These are phyloP conservation scores for Carcinoscorpius rotundicauda DNA, from an alignment of 1,140 invertebrate genomes.

Conservation along the genomic window DNA sequence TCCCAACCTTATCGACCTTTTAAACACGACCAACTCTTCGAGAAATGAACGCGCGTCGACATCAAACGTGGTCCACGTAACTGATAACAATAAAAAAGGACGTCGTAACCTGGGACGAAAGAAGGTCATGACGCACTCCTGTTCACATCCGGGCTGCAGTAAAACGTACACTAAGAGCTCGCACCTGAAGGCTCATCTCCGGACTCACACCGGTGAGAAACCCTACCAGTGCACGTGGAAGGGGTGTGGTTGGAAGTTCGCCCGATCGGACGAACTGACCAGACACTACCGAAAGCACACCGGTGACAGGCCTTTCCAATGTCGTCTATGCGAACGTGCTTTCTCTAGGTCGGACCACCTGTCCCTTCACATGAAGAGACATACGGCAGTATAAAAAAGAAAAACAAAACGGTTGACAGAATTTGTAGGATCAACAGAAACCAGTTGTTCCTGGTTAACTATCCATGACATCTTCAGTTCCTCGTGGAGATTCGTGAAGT, in stretches of 20 bases:
- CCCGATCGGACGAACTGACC: conserved; percentile 43
- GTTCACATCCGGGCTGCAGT: conserved; percentile 47
- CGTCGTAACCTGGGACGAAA: conserved; percentile 35
- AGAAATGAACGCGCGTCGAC: too few species aligned
- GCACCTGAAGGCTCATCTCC: conserved; percentile 51
- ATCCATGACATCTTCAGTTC: too few species aligned
- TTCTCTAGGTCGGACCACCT: conserved; percentile 40
- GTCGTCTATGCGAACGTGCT: conserved; percentile 32
- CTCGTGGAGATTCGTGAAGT: too few species aligned
- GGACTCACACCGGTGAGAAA: conserved; percentile 50
- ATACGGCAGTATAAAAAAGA: conserved; percentile 16
- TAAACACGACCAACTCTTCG: too few species aligned
- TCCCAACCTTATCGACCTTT: too few species aligned
- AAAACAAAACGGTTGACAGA: too few species aligned
- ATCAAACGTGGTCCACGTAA: too few species aligned
- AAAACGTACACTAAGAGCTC: conserved; percentile 60
- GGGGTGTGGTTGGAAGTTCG: conserved; percentile 46
- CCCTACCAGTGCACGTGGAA: conserved; percentile 44
- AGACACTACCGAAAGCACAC: conserved; percentile 36
- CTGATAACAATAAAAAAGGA: conserved; percentile 21
- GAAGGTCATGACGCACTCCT: conserved; percentile 42
- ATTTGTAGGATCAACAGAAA: too few species aligned
- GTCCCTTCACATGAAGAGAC: conserved; percentile 38
- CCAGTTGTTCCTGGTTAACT: too few species aligned
- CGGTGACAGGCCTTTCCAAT: conserved; percentile 33